Evolutionary conservation across 2,888 invertebrate species (phyloP).

Genomic region (Liopterus haemorrhoidalis): DNA sequence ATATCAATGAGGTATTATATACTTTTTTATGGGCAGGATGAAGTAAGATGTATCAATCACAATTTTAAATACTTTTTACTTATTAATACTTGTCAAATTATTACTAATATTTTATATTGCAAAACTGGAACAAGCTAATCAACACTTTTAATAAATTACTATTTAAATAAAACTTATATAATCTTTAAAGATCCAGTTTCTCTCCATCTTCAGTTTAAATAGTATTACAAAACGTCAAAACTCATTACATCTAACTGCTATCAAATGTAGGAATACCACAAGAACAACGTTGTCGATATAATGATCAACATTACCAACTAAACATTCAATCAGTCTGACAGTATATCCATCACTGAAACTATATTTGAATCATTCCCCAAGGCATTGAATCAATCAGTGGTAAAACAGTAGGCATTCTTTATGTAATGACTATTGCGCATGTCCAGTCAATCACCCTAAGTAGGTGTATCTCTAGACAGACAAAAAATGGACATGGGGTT

Average conservation of each 20-base stretch:
- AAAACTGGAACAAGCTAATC: too few relatives aligned
- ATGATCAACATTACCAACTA: conserved; percentile 18
- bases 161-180: neutral
- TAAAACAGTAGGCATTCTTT: conserved; percentile 9
- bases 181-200: too few relatives aligned
- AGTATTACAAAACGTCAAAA: conserved; percentile 19
- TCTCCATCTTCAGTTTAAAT: too few relatives aligned
- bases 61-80: too few relatives aligned
- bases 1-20: too few relatives aligned
- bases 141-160: too few relatives aligned
- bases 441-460: neutral
- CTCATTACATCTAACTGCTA: conserved; percentile 12
- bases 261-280: neutral
- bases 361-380: conserved; percentile 7
- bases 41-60: too few relatives aligned
- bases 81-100: too few relatives aligned
- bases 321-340: conserved; percentile 20
- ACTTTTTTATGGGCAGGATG: too few relatives aligned
- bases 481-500: neutral
- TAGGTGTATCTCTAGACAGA: neutral
- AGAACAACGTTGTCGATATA: conserved; percentile 15
- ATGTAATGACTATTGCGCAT: conserved; percentile 1
- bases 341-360: conserved; percentile 16
- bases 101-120: too few relatives aligned
- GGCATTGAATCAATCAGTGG: conserved; percentile 9